Base-by-base conservation (phyloP, 2,888 invertebrate genomes). In the Anoncus sp. region DNA sequence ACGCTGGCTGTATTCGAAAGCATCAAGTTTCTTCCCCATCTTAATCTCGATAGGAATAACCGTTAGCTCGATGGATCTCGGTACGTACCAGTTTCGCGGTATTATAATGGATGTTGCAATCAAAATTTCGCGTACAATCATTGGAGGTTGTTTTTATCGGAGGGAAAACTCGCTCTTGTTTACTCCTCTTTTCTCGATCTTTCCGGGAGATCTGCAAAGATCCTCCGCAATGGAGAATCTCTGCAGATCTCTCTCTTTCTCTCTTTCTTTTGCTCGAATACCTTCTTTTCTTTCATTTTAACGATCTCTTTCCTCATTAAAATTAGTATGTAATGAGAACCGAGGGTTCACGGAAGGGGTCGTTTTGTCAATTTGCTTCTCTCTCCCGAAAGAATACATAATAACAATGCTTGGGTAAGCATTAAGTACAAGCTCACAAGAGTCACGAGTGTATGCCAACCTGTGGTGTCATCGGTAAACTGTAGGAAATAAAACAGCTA, bases 11-110 rank as follows among this genome's bases (percentile, higher is more conserved):
- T 62, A 51, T 62, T 72, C 47, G 47, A 63, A 73, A 55, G 45
- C 43, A 22, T 65, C 51, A 14, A 49, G 67, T 47, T 74, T 65
- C 49, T 24, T 57, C 3, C 57, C 43, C 43, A 22, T 22, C 66
- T 74, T 69, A 70, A 78, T 78, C 74, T 66, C 45, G 70, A 74
- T 74, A 38, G 38, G 22, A 75, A 66, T 71, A 70, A 70, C 47
- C 60, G 70, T 78, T 75, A 66, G 59, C 27, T 24, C 27, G 38
- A 14, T 35, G 14, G 27, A 24, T 18, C 18, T 45, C 31, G 16
- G 18, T 49, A 24, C 24, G n/a, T 20, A 22, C 6, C 24, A 20
- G 24, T 10, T 18, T 35, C 31, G 53, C 18, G n/a, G 59, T 49
- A 40, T 22, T 49, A 27, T 66, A 66, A 60, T 45, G 27, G 10